Evolutionary conservation across 1,140 invertebrate species (phyloP), one percentile per base, ranked within the genome.

Genomic region (Chrysopa pallens): DNA sequence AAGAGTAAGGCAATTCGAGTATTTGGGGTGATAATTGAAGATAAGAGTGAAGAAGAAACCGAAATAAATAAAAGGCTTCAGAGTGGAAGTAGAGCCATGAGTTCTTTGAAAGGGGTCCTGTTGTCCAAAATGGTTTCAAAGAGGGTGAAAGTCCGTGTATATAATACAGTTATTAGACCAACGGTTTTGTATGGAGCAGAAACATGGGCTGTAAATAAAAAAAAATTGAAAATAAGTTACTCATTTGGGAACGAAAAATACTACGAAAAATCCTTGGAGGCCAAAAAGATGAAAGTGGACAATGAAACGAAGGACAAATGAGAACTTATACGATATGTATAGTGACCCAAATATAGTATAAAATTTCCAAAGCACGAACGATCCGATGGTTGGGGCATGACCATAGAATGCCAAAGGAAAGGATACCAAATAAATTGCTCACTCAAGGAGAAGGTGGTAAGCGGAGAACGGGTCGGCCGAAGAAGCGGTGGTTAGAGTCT

Each of bases 161-260:
- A 42, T 38, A 37, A 46, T 28, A 38, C 45, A 8, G 12, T 46
- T 8, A 35, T 42, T 23, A 36, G 35, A 33, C 41, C 45, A 27
- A 33, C 39, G 14, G 28, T 42, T 23, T 38, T 40, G 33, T 46
- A 46, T 27, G 45, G 35, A 3, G 12, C 38, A 6, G 37, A 46
- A 29, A 27, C 38, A 9, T 46, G 45, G 45, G 15, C 15, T 1
- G 29, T 42, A 14, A 42, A 31, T 5, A 39, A 38, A 35, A 38
- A 35, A 13, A 8, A 14, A 14, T 23, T 27, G 23, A 46, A 42
- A 41, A 39, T 12, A 39, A 27, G 12, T 29, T 46, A 27, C n/a
- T 27, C 9, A 15, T 36, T 9, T 46, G 42, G 14, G 40, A 42
- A 17, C 29, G 41, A 33, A 41, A 42, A 38, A 29, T 40, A 28